Evolutionary conservation across 2,888 invertebrate genomes (phyloP), one percentile per base, ranked within the genome.

Genomic region (Limnephilus rhombicus): DNA sequence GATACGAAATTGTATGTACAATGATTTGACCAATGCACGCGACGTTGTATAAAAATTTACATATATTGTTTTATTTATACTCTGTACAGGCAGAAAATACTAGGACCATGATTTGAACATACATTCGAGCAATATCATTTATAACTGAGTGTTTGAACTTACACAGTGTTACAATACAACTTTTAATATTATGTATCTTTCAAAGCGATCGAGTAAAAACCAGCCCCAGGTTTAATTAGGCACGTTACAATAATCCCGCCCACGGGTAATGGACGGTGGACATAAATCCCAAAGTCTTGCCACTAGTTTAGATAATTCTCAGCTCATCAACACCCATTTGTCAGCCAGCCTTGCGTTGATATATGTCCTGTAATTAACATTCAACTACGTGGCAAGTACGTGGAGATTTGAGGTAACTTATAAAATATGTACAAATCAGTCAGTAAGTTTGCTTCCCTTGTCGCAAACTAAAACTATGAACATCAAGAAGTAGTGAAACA

Each of bases 261-360:
- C 45, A 86, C 86, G 49, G 11, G 45, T 49, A n/a, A 49, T 49
- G 4, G n/a, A 53, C 86, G 49, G 29, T 49, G 13, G n/a, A 86
- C 86, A 86, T 86, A 86, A 49, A 41, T 86, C 18, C 86, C 86
- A n/a, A 49, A 86, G n/a, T 49, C 86, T 85, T 86, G 49, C 86
- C 86, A 86, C 86, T 31, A 31, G 49, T 15, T 86, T 86, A 86
- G 29, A 45, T 29, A 15, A n/a, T 12, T 85, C 49, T 29, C 49
- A 45, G 85, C 85, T 86, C 85, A 53, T 86, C 86, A 29, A 45
- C 86, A 86, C 31, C 49, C 53, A 86, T 86, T 86, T 53, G 86
- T n/a, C 86, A 49, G 49, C 68, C 68, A 7, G 68, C 24, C 68
- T 24, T n/a, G 68, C 68, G 24, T 68, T 68, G 68, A 68, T 68